phyloP scores from a whole-genome alignment of 2,888 invertebrate species.

The Drosophila lutescens region DNA sequence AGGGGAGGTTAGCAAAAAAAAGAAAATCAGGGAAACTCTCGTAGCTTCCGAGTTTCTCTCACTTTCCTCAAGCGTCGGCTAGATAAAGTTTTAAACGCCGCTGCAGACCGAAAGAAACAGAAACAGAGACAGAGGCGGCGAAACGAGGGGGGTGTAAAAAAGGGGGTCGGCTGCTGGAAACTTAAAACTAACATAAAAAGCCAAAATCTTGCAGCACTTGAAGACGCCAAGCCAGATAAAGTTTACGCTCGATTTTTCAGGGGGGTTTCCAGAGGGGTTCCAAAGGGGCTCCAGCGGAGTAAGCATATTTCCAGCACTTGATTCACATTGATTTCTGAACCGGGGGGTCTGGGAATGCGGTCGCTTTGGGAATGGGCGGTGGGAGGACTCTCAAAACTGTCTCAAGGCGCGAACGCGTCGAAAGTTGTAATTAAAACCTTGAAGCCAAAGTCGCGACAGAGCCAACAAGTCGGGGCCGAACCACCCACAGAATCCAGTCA shows the following conservation, averaged over 20 bases:
- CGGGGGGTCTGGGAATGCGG: background rate
- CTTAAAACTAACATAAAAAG: slow-evolving; percentile 74
- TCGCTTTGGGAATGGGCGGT: slow-evolving; percentile 11
- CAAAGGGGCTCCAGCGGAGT: slow-evolving; percentile 8
- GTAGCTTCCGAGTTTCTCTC: background rate
- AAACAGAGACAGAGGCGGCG: slow-evolving; percentile 21
- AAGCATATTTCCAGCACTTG: slow-evolving; percentile 46
- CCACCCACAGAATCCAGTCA: background rate
- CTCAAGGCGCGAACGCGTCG: slow-evolving; percentile 61
- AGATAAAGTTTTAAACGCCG: slow-evolving; percentile 78
- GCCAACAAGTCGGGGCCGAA: slow-evolving; percentile 22
- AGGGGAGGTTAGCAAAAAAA: background rate
- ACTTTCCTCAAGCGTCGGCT: slow-evolving; percentile 21
- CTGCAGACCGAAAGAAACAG: slow-evolving; percentile 36
- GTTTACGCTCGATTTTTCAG: slow-evolving; percentile 69
- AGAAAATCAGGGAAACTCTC: slow-evolving; percentile 34
- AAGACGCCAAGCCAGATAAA: slow-evolving; percentile 55
- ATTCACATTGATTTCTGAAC: slow-evolving; percentile 45
- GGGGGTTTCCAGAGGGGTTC: background rate
- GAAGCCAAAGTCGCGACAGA: slow-evolving; percentile 57
- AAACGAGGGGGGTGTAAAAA: slow-evolving; percentile 1
- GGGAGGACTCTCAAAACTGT: slow-evolving; percentile 50
- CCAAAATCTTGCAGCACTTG: slow-evolving; percentile 60
- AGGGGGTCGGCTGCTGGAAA: slow-evolving; percentile 23
- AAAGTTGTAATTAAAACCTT: slow-evolving; percentile 79